Evolutionary conservation across 2,113 vertebrate genomes (phyloP), one percentile per base, ranked within the genome.

Genomic region (Gymnocephalus cernua): DNA sequence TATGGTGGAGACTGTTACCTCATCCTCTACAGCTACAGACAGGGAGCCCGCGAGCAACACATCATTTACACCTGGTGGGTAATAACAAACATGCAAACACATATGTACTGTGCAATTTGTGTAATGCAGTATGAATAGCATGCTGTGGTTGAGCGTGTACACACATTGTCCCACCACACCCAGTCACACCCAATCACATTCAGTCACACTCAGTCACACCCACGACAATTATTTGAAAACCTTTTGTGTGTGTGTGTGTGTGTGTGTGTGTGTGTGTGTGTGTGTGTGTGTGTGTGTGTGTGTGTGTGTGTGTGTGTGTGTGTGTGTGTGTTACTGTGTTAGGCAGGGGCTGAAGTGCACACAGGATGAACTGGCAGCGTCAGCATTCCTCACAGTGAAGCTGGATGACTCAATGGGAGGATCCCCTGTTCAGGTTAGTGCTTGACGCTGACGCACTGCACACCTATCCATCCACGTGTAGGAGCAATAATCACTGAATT

Each of bases 1-100:
- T 96, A 83, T n/a, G 95, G 95, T 1, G 95, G 95, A 74, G 95
- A 96, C 92, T 96, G 95, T 82, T 96, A 96, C 90, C 84, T 96
- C 82, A 95, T 96, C 82, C 93, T 96, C 71, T 96, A 96, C 90
- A 94, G 89, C 86, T 96, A 96, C 91, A 88, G 45, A 19, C 63
- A 25, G 45, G 90, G 92, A 44, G 59, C 88, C 69, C 84, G 81
- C 1, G 91, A 95, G 78, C 77, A 92, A 11, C 95, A 96, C 87
- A 88, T 96, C 84, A 96, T 96, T 29, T 96, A 96, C 86, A 96
- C 94, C 77, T 96, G 95, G 95, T 96, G 57, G 54, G 92, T 80
- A 23, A 8, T 68, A 69, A 48, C 7, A 65, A 18, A 71, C 12
- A 15, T n/a, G 12, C 47, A 65, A 35, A 44, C 19, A 25, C 29